phyloP scores from a whole-genome alignment of 1,140 invertebrate species.

The Acyrthosiphon pisum region DNA sequence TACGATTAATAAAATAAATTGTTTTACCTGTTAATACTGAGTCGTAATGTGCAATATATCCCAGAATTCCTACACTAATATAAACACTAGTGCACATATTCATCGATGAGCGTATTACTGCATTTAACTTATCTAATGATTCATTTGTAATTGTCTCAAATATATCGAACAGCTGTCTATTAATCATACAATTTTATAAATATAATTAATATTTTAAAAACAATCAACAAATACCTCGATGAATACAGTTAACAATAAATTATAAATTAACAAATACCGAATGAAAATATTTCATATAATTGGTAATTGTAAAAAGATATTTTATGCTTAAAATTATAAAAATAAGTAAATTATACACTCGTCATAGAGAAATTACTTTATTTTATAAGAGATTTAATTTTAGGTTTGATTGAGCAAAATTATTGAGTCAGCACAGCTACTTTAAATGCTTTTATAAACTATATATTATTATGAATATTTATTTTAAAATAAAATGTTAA shows the following conservation, averaged over 20 bases:
- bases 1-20: conserved; percentile 52
- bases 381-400: background rate
- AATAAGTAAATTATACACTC: background rate
- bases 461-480: background rate
- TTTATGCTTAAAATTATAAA: background rate
- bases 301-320: background rate
- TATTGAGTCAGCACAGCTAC: background rate
- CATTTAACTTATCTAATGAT: conserved; percentile 87
- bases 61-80: conserved; percentile 89
- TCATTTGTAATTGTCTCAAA: conserved; percentile 89
- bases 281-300: background rate
- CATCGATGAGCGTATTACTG: conserved; percentile 84
- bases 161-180: conserved; percentile 92
- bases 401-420: background rate
- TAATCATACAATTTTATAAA: conserved; percentile 20
- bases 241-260: too few relatives aligned
- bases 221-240: too few relatives aligned
- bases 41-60: conserved; percentile 90
- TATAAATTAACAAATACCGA: background rate
- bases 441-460: background rate
- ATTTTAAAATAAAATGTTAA: background rate
- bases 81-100: conserved; percentile 91
- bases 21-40: conserved; percentile 73
- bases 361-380: background rate
- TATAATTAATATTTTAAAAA: background rate